phyloP scores from a whole-genome alignment of 1,140 invertebrate genomes.

The Uloborus diversus region DNA sequence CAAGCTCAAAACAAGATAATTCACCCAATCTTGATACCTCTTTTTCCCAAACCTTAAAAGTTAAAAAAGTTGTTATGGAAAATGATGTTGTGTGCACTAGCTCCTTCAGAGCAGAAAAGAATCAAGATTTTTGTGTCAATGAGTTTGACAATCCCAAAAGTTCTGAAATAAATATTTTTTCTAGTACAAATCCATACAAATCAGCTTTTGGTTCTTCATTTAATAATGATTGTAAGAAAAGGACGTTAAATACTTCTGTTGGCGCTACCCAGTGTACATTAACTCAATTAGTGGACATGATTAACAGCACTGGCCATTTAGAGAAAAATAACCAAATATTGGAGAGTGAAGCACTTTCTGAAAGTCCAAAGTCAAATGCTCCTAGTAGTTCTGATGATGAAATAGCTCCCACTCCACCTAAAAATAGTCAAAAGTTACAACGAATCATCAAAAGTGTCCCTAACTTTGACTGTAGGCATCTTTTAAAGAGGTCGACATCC shows the following conservation, averaged over 20 bases:
- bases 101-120: background rate
- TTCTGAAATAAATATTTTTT: too few species aligned
- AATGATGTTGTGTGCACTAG: background rate
- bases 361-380: too few species aligned
- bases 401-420: conserved; percentile 38
- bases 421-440: background rate
- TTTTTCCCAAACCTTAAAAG: background rate
- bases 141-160: background rate
- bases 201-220: too few species aligned
- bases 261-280: conserved; percentile 30
- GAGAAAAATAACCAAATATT: too few species aligned
- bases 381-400: conserved; percentile 29
- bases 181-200: too few species aligned
- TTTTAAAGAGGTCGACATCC: too few species aligned
- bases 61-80: conserved; percentile 29
- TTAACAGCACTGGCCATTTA: background rate
- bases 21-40: conserved; percentile 1
- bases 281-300: conserved; percentile 34
- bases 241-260: too few species aligned
- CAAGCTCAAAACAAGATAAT: background rate
- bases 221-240: too few species aligned
- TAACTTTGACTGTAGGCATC: too few species aligned
- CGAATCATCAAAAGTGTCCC: too few species aligned
- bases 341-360: too few species aligned
- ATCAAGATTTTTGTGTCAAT: background rate